Base-by-base conservation (phyloP, 2,888 invertebrate genomes). In the Osedax frankpressi region DNA sequence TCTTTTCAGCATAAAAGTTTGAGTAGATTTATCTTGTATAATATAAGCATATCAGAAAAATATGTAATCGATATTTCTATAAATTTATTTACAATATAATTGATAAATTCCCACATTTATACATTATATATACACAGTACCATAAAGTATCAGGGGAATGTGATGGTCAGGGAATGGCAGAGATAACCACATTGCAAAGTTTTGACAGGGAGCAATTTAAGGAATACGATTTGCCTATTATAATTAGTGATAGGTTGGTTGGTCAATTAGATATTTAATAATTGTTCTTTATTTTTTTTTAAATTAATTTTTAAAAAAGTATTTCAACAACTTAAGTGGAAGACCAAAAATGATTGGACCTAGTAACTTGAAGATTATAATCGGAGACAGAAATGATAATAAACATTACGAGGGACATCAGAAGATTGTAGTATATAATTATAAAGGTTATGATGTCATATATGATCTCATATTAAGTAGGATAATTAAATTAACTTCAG, bases 381-480 rank as follows among this genome's bases (percentile, higher is more conserved):
- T 97, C 28, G 92, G 95, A 71, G 96, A 98, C 80, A 96, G 96
- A 27, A 97, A 98, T 85, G 91, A 92, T 27, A 98, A 98, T 84
- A 97, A 97, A 84, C 98, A 97, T 93, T 92, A 92, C 82, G 93
- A 96, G 0, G 98, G 97, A 0, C 91, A 92, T 2, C 97, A 97
- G 87, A 88, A 94, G 78, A 94, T 98, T 81, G 92, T 94, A 82
- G 94, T 96, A 1, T 97, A 97, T 86, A 96, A 94, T 85, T 98
- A 97, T 83, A 91, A 88, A 90, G 88, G 92, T 75, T 88, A n/a
- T n/a, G n/a, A n/a, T n/a, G n/a, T n/a, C 62, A 78, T 90, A 90
- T 28, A 72, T 14, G 14, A 27, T n/a, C 71, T 14, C 14, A 19
- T 19, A 67, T 67, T 67, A 67, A 67, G 11, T 11, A 11, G 67